Percentiles rank a stretch among this genome's conserved stretches.
Evolutionary conservation across 2,888 invertebrate species (phyloP).

Genomic region (Aphidius colemani): DNA sequence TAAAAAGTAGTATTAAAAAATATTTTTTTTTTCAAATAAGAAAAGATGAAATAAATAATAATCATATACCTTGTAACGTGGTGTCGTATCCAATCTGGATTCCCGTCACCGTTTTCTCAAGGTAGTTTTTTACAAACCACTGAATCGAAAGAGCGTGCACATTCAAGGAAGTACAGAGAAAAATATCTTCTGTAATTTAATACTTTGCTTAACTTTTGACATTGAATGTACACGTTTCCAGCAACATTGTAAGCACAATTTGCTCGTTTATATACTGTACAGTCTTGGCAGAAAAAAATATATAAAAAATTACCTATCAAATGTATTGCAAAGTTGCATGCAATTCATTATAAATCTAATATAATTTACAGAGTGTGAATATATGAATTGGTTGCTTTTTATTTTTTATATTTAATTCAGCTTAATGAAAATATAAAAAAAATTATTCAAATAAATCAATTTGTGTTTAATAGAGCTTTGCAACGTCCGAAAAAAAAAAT

Average conservation of each 20-base stretch:
- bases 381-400: no score
- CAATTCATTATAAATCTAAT: no score
- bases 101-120: neutral
- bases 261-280: slow-evolving; percentile 41
- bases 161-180: slow-evolving; percentile 1
- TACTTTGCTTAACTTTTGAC: slow-evolving; percentile 28
- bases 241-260: slow-evolving; percentile 51
- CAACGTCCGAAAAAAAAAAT: no score
- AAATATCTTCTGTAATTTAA: slow-evolving; percentile 37
- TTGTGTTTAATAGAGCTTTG: no score
- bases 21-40: neutral
- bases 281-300: slow-evolving; percentile 26
- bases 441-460: no score
- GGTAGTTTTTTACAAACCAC: no score
- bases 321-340: no score
- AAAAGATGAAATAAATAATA: slow-evolving; percentile 2
- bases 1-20: no score
- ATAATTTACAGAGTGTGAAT: no score
- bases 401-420: no score
- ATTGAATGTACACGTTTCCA: slow-evolving; percentile 43
- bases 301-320: no score
- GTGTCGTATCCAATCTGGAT: slow-evolving; percentile 9
- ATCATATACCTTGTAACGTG: slow-evolving; percentile 11
- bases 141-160: neutral
- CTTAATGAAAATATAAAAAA: no score